Conservation (phyloP, 2,113 vertebrate genomes). For the Sylvietta virens region DNA sequence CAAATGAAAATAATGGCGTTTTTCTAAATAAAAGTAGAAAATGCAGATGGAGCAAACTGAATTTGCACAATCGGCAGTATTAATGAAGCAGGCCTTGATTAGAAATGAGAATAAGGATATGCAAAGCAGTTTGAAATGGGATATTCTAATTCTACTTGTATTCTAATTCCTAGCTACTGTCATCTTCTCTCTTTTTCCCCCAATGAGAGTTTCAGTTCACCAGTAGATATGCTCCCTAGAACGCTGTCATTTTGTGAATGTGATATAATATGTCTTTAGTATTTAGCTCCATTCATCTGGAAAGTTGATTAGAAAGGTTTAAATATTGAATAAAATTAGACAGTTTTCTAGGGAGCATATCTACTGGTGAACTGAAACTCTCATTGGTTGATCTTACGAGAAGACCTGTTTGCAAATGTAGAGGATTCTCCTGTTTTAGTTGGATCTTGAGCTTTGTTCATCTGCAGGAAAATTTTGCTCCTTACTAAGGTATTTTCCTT, state of each 20-base stretch:
- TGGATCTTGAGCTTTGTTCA: background rate
- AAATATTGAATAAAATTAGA: background rate
- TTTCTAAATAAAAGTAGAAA: background rate
- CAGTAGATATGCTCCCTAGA: no score
- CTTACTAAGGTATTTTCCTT: background rate
- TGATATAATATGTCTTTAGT: background rate
- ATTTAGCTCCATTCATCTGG: background rate
- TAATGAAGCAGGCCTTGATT: background rate
- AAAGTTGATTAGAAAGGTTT: background rate
- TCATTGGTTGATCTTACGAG: background rate
- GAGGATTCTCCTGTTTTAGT: background rate
- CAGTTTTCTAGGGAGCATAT: background rate
- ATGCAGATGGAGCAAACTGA: background rate
- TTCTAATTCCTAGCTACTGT: background rate
- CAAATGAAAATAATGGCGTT: background rate
- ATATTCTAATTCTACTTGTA: background rate
- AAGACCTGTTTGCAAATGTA: background rate
- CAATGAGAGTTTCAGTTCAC: no score
- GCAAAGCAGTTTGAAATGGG: background rate
- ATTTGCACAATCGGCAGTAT: rapidly evolving
- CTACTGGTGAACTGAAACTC: background rate
- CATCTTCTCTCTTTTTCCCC: background rate
- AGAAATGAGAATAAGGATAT: background rate
- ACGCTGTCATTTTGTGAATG: background rate
- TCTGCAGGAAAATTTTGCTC: background rate